A percentile compares a stretch with the other conserved stretches of the same genome.
Evolutionary conservation across 2,888 invertebrate genomes (phyloP).

Genomic region (Drosophila greeni): DNA sequence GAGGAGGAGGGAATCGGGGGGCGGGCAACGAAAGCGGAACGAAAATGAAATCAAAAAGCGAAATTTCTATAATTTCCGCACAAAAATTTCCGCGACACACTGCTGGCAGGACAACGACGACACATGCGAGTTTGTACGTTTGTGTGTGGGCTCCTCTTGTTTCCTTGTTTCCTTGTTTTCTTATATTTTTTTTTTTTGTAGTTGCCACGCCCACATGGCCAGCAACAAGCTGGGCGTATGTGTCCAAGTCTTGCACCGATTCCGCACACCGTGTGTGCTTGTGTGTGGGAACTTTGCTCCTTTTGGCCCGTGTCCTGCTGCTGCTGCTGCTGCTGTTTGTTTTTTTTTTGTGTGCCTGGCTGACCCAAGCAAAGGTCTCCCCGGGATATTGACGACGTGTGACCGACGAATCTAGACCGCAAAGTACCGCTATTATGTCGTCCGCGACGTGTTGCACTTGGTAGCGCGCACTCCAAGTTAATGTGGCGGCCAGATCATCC

Average conservation of each 20-base stretch:
- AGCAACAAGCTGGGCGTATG: conserved; percentile 64
- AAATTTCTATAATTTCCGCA: conserved; percentile 76
- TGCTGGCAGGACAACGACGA: conserved; percentile 27
- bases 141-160: conserved; percentile 9
- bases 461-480: conserved; percentile 72
- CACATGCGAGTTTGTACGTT: conserved; percentile 23
- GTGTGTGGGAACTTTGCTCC: conserved; percentile 28
- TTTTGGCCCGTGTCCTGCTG: conserved; percentile 16
- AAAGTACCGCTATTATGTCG: conserved; percentile 66
- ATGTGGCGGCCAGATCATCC: conserved; percentile 56
- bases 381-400: conserved; percentile 54
- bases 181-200: conserved; percentile 2
- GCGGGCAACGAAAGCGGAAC: conserved; percentile 56
- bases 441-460: conserved; percentile 72
- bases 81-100: conserved; percentile 63
- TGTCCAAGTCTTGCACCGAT: conserved; percentile 35
- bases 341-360: conserved; percentile 35
- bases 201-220: conserved; percentile 56
- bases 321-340: conserved; percentile 15
- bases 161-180: conserved; percentile 1
- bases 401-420: conserved; percentile 69
- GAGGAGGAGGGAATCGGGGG: not conserved
- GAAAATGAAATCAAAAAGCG: conserved; percentile 63
- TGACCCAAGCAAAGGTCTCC: conserved; percentile 57
- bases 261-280: conserved; percentile 1